Percentiles rank a stretch among this genome's conserved stretches.
phyloP scores from a whole-genome alignment of 1,140 invertebrate species.

The Arctopsyche grandis region DNA sequence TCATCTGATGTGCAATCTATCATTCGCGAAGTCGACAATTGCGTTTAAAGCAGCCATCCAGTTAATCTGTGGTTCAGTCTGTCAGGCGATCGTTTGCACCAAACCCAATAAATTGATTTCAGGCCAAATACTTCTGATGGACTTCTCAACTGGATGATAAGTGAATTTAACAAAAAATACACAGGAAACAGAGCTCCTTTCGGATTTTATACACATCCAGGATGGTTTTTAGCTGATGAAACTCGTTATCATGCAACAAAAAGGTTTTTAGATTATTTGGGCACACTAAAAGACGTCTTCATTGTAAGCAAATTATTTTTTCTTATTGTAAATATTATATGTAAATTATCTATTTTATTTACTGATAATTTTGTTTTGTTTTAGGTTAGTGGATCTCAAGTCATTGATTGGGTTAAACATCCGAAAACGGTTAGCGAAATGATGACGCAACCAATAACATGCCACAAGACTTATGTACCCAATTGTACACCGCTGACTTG shows the following conservation, averaged over 20 bases:
- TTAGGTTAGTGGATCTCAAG: slow-evolving; percentile 56
- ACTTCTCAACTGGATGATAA: slow-evolving; percentile 62
- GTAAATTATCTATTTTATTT: too few species aligned
- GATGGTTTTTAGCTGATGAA: slow-evolving; percentile 61
- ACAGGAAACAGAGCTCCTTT: slow-evolving; percentile 70
- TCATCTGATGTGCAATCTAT: too few species aligned
- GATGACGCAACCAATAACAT: slow-evolving; percentile 34
- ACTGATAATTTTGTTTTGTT: background rate
- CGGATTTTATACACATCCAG: slow-evolving; percentile 69
- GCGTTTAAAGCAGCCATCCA: too few species aligned
- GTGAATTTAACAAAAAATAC: slow-evolving; percentile 68
- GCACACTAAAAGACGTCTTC: slow-evolving; percentile 45
- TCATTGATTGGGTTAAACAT: slow-evolving; percentile 58
- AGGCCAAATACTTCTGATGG: slow-evolving; percentile 60
- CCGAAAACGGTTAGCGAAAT: slow-evolving; percentile 56
- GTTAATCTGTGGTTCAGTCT: too few species aligned
- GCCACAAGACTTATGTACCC: slow-evolving; percentile 34
- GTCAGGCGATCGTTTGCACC: too few species aligned
- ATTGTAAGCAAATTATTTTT: background rate
- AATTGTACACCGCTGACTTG: slow-evolving; percentile 54
- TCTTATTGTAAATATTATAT: background rate
- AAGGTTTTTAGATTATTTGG: slow-evolving; percentile 64
- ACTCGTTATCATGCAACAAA: slow-evolving; percentile 39
- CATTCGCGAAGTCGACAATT: too few species aligned
- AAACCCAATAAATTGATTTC: too few species aligned